Conservation (phyloP, 2,797 vertebrate genomes). For the Xiphorhynchus erythropygius region DNA sequence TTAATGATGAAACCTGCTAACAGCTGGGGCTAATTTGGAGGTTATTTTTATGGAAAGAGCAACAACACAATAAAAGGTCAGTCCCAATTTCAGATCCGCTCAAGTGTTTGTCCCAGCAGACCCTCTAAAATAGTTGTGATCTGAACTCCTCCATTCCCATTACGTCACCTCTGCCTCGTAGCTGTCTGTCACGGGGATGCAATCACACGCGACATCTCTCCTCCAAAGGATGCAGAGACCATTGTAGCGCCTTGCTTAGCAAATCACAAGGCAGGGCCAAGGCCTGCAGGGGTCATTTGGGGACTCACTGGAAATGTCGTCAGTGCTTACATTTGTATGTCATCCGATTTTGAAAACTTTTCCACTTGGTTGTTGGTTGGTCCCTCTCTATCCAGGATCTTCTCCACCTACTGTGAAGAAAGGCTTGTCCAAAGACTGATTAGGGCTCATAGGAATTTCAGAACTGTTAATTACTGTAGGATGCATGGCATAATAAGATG, state of each 20-base stretch:
- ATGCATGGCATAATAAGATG: fast-evolving
- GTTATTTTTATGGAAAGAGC: slow-evolving; percentile 63
- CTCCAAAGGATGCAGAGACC: background rate
- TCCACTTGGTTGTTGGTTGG: background rate
- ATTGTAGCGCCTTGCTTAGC: background rate
- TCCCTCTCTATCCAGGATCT: background rate
- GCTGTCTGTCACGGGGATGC: background rate
- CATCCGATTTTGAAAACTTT: background rate
- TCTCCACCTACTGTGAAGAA: background rate
- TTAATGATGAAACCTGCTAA: slow-evolving; percentile 62
- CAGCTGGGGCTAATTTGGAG: slow-evolving; percentile 66
- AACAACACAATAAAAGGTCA: slow-evolving; percentile 62
- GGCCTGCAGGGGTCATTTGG: background rate
- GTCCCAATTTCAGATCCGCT: background rate
- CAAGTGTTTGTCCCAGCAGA: background rate
- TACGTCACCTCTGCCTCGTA: slow-evolving; percentile 18
- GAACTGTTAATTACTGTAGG: background rate
- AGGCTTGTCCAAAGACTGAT: background rate
- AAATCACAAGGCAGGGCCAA: background rate
- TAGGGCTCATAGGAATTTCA: background rate
- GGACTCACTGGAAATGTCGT: background rate
- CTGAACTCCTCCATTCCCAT: background rate
- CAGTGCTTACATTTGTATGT: background rate
- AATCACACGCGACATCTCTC: background rate
- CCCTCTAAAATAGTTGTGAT: background rate